phyloP scores from a whole-genome alignment of 2,797 vertebrate species.

The Nannoperca obscura region DNA sequence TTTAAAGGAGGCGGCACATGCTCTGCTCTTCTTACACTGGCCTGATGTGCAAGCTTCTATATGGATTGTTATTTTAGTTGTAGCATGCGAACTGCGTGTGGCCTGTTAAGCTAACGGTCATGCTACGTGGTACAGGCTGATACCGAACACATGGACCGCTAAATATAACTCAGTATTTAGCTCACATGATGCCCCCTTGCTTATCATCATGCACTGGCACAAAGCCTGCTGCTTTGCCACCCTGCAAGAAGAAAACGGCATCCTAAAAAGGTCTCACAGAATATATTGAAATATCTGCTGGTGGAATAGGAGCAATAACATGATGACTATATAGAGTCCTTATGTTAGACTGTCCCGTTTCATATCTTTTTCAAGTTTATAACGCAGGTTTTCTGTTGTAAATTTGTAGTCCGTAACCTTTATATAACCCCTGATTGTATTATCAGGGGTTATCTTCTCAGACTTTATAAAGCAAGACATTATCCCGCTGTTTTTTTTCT shows the following conservation, averaged over 20 bases:
- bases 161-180: slow-evolving; percentile 73
- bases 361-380: not conserved
- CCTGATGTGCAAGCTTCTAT: slow-evolving; percentile 34
- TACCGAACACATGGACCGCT: slow-evolving; percentile 51
- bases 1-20: slow-evolving; percentile 2
- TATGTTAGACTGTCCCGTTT: not conserved
- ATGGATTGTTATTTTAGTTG: slow-evolving; percentile 48
- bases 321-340: not conserved
- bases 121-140: slow-evolving; percentile 51
- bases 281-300: not conserved
- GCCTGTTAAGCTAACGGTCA: slow-evolving; percentile 46
- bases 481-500: not conserved
- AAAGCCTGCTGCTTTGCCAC: slow-evolving; percentile 21
- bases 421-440: not conserved
- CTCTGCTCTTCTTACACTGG: slow-evolving; percentile 10
- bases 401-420: not conserved
- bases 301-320: not conserved
- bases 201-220: slow-evolving; percentile 46
- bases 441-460: not conserved
- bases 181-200: slow-evolving; percentile 62
- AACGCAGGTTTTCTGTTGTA: not conserved
- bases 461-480: not conserved
- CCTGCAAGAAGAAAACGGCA: slow-evolving; percentile 5
- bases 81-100: slow-evolving; percentile 39
- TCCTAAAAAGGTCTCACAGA: slow-evolving; percentile 22